Evolutionary conservation across 2,113 vertebrate genomes (phyloP).

Genomic region (Haplochromis burtoni): DNA sequence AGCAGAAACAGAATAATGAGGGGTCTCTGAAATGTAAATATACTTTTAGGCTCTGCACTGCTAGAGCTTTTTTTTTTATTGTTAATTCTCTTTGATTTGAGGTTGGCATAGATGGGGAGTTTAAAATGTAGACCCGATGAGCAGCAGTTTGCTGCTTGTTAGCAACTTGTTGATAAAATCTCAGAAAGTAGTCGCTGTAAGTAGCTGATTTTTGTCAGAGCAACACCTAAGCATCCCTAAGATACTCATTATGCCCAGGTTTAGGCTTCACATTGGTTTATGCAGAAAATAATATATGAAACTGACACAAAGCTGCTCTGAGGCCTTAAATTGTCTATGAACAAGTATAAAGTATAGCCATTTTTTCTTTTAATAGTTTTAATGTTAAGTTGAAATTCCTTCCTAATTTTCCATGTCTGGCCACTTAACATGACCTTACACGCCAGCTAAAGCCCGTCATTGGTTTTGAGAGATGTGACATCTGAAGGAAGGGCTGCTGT

Average conservation of each 20-base stretch:
- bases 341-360: not conserved
- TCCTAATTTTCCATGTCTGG: not conserved
- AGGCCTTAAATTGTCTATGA: not conserved
- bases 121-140: not conserved
- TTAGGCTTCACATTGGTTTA: not conserved
- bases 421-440: not conserved
- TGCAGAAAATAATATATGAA: not conserved
- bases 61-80: not conserved
- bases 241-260: not conserved
- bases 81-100: not conserved
- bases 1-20: not conserved
- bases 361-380: not conserved
- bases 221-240: not conserved
- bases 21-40: not conserved
- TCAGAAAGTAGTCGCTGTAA: not conserved
- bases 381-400: not conserved
- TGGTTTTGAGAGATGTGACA: not conserved
- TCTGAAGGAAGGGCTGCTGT: not conserved
- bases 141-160: not conserved
- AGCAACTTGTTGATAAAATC: not conserved
- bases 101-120: not conserved
- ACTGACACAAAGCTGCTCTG: not conserved
- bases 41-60: not conserved
- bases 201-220: not conserved
- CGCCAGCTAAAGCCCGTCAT: not conserved